Evolutionary conservation across 1,140 invertebrate genomes (phyloP).

Genomic region (Pararge aegeria): DNA sequence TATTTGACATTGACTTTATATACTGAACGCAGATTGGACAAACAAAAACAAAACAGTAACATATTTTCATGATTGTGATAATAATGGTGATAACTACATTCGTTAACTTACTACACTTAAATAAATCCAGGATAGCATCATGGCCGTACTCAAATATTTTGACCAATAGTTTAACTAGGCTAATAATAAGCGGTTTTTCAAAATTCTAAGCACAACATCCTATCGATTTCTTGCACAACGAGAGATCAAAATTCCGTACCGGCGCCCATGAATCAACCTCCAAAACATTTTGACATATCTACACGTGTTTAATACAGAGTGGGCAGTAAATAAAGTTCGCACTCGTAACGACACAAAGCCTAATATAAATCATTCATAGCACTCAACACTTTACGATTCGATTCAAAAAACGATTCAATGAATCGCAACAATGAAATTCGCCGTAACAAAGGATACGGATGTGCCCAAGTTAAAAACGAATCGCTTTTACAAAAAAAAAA

Average conservation of each 20-base stretch:
- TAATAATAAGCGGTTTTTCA: too few species aligned
- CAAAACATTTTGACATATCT: conserved; percentile 50
- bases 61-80: too few species aligned
- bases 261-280: conserved; percentile 26
- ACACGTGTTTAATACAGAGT: conserved; percentile 40
- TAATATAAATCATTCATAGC: conserved; percentile 71
- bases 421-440: conserved; percentile 73
- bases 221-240: not conserved
- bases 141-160: too few species aligned
- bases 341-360: conserved; percentile 40
- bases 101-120: too few species aligned
- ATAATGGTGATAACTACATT: too few species aligned
- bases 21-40: too few species aligned
- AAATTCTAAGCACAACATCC: too few species aligned
- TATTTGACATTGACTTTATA: too few species aligned
- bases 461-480: conserved; percentile 25
- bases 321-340: conserved; percentile 48
- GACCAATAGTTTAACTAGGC: too few species aligned
- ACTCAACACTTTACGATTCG: conserved; percentile 62
- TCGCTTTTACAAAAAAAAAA: not conserved
- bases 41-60: too few species aligned
- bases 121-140: too few species aligned
- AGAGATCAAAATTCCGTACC: not conserved
- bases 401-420: conserved; percentile 71
- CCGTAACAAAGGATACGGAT: conserved; percentile 55